A percentile compares a stretch with the other conserved stretches of the same genome.
phyloP scores from a whole-genome alignment of 2,888 invertebrate species.

The Yponomeuta cagnagella region DNA sequence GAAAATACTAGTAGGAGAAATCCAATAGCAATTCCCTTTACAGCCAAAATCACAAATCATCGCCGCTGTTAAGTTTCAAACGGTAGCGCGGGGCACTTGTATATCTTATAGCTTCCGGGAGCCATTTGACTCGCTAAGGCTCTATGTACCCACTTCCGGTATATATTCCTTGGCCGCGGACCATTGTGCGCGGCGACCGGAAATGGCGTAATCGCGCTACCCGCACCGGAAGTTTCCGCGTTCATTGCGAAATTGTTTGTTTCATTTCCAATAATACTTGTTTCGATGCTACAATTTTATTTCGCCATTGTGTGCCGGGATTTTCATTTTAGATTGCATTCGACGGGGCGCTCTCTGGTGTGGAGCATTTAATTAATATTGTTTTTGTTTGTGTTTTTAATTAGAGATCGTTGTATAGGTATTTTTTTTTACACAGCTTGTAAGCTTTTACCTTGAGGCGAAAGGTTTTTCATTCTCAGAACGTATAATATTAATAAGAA shows the following conservation, averaged over 20 bases:
- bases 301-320: background rate
- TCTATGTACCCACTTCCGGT: slow-evolving; percentile 10
- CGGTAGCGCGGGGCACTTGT: background rate
- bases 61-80: background rate
- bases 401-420: background rate
- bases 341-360: background rate
- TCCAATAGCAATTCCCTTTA: background rate
- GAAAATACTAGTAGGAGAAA: background rate
- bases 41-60: background rate
- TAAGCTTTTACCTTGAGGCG: too few relatives aligned
- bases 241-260: slow-evolving; percentile 15
- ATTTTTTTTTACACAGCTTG: too few relatives aligned
- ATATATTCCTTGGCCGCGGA: slow-evolving; percentile 11
- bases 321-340: slow-evolving; percentile 3
- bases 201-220: slow-evolving; percentile 17
- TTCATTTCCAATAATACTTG: slow-evolving; percentile 16
- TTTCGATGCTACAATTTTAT: slow-evolving; percentile 1
- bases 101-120: background rate
- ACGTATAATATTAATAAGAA: too few relatives aligned
- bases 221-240: slow-evolving; percentile 16
- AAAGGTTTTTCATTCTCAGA: too few relatives aligned
- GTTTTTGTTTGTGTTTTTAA: background rate
- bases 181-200: slow-evolving; percentile 17
- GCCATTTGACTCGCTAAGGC: slow-evolving; percentile 2
- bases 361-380: background rate